These are phyloP conservation scores for Spea bombifrons DNA, from an alignment of 2,113 vertebrate genomes.

Conservation along the genomic window DNA sequence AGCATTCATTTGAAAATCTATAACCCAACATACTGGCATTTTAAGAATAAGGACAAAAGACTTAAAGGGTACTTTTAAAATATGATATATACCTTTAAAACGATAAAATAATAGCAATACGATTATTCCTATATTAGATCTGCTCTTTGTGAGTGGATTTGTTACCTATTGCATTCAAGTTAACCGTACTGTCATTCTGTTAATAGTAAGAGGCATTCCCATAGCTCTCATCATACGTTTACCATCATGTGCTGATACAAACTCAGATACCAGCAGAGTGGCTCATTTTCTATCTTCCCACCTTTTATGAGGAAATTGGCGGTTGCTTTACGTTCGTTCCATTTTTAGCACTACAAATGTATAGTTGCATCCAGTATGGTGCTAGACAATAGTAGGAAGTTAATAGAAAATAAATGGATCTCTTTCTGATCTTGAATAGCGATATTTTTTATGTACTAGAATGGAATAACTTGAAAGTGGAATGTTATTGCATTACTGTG, in stretches of 20 bases:
- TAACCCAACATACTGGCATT: no score
- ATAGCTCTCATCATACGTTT: not conserved
- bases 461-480: not conserved
- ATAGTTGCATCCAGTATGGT: not conserved
- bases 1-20: no score
- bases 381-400: not conserved
- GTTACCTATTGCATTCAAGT: not conserved
- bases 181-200: not conserved
- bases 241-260: not conserved
- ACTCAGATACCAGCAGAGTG: conserved; percentile 1
- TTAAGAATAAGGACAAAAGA: no score
- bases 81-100: no score
- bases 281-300: not conserved
- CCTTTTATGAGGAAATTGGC: not conserved
- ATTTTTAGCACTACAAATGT: not conserved
- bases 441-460: not conserved
- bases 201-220: not conserved
- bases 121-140: not conserved
- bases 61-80: not conserved
- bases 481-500: not conserved
- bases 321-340: not conserved
- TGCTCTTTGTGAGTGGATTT: not conserved
- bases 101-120: no score
- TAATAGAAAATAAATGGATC: not conserved
- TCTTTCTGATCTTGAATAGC: not conserved